phyloP scores from a whole-genome alignment of 2,797 vertebrate species.

The Zenarchopterus dispar region DNA sequence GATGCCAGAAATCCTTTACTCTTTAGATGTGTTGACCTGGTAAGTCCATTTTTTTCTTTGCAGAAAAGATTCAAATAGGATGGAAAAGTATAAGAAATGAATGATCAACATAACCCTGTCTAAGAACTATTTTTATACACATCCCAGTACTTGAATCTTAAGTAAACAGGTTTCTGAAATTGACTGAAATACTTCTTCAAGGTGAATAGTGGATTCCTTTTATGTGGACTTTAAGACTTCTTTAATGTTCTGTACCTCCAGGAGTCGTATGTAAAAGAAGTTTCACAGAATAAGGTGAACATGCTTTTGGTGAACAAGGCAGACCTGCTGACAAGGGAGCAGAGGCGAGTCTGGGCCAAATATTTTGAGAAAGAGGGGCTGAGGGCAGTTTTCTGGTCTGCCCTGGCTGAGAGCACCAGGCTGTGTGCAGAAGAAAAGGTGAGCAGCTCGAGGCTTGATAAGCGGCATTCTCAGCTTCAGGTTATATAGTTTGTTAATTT shows the following conservation, averaged over 20 bases:
- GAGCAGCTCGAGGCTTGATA: constrained; percentile 10
- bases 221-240: not conserved
- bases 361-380: constrained; percentile 89
- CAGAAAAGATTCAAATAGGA: not conserved
- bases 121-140: no score
- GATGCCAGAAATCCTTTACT: constrained; percentile 95
- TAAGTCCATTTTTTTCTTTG: constrained; percentile 70
- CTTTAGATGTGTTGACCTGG: constrained; percentile 94
- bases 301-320: constrained; percentile 96
- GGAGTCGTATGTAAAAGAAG: constrained; percentile 92
- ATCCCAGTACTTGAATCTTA: no score
- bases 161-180: no score
- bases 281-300: constrained; percentile 89
- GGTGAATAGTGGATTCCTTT: not conserved
- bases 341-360: constrained; percentile 88
- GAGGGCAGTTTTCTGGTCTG: constrained; percentile 96
- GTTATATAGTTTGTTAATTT: not conserved
- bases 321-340: constrained; percentile 88
- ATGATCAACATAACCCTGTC: no score
- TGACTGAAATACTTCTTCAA: not conserved
- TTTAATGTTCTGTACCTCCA: constrained; percentile 59
- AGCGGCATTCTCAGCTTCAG: not conserved
- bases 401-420: constrained; percentile 85
- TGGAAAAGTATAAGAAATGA: not conserved
- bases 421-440: constrained; percentile 86